These are phyloP conservation scores for Troides oblongomaculatus DNA, from an alignment of 2,888 invertebrate species.

Conservation along the genomic window DNA sequence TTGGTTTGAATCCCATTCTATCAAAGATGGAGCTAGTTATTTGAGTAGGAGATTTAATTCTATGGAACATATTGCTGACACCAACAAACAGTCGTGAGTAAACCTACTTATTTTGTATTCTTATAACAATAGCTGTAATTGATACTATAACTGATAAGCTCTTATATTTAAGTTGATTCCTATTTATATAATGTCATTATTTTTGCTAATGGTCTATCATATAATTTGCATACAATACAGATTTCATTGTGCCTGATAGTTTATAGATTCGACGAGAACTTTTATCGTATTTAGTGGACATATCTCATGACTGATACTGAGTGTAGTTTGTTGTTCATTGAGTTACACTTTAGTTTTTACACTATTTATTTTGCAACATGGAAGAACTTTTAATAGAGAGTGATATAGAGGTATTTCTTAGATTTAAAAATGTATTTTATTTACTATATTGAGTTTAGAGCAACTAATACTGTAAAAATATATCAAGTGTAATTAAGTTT, in stretches of 20 bases:
- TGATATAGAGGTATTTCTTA: constrained; percentile 56
- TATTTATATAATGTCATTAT: constrained; percentile 52
- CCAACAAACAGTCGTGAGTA: constrained; percentile 66
- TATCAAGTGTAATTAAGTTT: neutral
- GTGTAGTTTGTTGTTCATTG: constrained; percentile 32
- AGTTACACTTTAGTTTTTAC: constrained; percentile 30
- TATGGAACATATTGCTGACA: constrained; percentile 62
- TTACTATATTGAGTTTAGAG: neutral
- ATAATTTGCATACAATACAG: constrained; percentile 74
- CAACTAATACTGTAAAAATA: neutral
- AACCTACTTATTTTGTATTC: constrained; percentile 45
- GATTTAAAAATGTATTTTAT: neutral
- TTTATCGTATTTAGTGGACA: constrained; percentile 32
- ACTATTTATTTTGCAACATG: constrained; percentile 43
- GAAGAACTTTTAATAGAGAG: constrained; percentile 58
- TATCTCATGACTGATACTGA: constrained; percentile 37
- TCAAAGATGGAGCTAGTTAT: constrained; percentile 53
- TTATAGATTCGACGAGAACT: constrained; percentile 32
- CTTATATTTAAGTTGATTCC: constrained; percentile 48
- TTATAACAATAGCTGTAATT: constrained; percentile 40
- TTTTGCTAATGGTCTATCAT: constrained; percentile 61
- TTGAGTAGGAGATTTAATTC: constrained; percentile 53
- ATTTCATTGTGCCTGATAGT: constrained; percentile 55
- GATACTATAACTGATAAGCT: constrained; percentile 54
- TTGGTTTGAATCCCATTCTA: constrained; percentile 36